Percentiles rank a stretch among this genome's conserved stretches.
phyloP scores from a whole-genome alignment of 1,140 invertebrate genomes.

The Venustaconcha ellipsiformis region DNA sequence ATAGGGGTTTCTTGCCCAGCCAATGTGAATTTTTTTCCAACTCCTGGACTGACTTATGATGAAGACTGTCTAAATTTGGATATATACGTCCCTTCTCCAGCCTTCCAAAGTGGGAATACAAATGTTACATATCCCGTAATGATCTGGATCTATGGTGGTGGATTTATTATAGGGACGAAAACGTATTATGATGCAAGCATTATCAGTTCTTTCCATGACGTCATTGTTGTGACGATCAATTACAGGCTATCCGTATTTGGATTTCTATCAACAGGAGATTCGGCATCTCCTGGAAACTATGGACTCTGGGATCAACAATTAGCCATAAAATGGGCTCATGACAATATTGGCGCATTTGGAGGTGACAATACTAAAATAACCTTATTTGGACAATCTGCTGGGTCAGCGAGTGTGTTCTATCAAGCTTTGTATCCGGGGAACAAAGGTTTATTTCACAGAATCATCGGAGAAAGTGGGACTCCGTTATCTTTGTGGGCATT shows the following conservation, averaged over 20 bases:
- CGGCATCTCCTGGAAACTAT: constrained; percentile 92
- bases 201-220: constrained; percentile 79
- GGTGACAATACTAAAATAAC: constrained; percentile 79
- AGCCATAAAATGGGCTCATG: constrained; percentile 77
- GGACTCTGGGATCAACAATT: constrained; percentile 94
- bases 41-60: background rate
- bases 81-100: constrained; percentile 78
- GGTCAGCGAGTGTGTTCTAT: constrained; percentile 14
- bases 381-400: constrained; percentile 68
- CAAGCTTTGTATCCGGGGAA: constrained; percentile 16
- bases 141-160: constrained; percentile 96
- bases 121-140: constrained; percentile 76
- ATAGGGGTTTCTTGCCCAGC: constrained; percentile 73
- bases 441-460: constrained; percentile 22
- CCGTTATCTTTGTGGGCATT: background rate
- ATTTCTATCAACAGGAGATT: constrained; percentile 90
- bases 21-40: background rate
- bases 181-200: constrained; percentile 88
- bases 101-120: background rate
- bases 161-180: constrained; percentile 87
- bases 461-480: constrained; percentile 29
- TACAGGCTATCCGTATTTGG: constrained; percentile 89
- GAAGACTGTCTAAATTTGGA: constrained; percentile 97
- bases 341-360: constrained; percentile 79
- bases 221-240: constrained; percentile 80